These are phyloP conservation scores for Heliangelus exortis DNA, from an alignment of 2,797 vertebrate genomes.

Conservation along the genomic window DNA sequence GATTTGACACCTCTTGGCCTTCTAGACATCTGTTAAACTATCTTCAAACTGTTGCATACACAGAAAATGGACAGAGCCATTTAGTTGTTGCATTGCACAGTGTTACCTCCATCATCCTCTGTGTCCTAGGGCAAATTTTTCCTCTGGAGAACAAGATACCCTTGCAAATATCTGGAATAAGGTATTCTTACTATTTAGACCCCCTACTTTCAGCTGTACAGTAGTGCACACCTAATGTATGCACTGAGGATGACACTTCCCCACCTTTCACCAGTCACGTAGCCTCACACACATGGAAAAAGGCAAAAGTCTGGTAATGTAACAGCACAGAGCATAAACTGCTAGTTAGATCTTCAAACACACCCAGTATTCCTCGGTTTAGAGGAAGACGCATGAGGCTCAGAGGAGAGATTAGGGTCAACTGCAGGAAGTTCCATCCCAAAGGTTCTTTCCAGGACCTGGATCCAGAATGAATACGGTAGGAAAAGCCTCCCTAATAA, in stretches of 20 bases:
- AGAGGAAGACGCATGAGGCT: background rate
- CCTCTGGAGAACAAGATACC: background rate
- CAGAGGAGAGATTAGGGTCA: constrained; percentile 60
- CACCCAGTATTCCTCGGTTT: background rate
- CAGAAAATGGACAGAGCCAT: background rate
- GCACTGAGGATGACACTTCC: background rate
- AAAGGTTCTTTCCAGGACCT: constrained; percentile 53
- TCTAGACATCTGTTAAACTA: background rate
- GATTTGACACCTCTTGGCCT: background rate
- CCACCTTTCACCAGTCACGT: background rate
- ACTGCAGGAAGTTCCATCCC: constrained; percentile 60
- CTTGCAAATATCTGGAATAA: constrained; percentile 3
- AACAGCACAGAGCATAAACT: background rate
- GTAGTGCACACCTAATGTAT: background rate
- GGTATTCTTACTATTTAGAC: background rate
- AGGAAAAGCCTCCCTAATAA: constrained; percentile 67
- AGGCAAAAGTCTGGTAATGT: background rate
- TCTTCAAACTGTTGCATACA: background rate
- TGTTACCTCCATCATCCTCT: background rate
- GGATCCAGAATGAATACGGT: constrained; percentile 41
- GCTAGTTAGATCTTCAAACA: constrained; percentile 33
- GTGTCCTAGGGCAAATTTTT: background rate
- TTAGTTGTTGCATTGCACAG: background rate
- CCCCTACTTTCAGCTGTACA: background rate
- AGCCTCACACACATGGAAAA: background rate